Conservation (phyloP, 2,888 invertebrate genomes). For the Limenitis camilla region DNA sequence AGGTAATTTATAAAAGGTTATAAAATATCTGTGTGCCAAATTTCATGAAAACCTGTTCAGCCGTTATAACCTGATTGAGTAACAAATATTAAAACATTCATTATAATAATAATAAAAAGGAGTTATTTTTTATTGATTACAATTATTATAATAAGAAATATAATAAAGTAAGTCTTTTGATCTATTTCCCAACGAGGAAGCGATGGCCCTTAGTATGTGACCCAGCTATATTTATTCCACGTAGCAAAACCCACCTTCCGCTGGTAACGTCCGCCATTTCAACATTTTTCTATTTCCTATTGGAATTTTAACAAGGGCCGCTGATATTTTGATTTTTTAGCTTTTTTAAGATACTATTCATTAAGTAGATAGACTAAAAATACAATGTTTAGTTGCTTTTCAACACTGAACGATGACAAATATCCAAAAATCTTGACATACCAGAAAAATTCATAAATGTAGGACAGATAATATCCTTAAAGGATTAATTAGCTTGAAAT, state of each 20-base stretch:
- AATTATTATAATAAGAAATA: slow-evolving; percentile 54
- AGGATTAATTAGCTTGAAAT: no score
- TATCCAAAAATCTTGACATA: no score
- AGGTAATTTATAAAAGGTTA: no score
- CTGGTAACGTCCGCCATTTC: slow-evolving; percentile 36
- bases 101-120: neutral
- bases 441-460: no score
- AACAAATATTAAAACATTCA: no score
- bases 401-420: no score
- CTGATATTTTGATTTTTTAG: neutral
- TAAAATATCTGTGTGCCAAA: no score
- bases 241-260: slow-evolving; percentile 35
- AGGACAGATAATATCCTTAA: no score
- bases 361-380: no score
- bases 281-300: slow-evolving; percentile 31
- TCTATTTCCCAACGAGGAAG: slow-evolving; percentile 57
- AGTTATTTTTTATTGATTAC: neutral
- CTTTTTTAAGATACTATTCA: neutral
- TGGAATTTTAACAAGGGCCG: slow-evolving; percentile 41
- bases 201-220: slow-evolving; percentile 28
- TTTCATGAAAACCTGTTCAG: no score
- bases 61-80: no score
- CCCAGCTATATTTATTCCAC: slow-evolving; percentile 26
- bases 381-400: no score
- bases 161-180: slow-evolving; percentile 43